Evolutionary conservation across 2,797 vertebrate species (phyloP).

Genomic region (Pteronotus mesoamericanus): DNA sequence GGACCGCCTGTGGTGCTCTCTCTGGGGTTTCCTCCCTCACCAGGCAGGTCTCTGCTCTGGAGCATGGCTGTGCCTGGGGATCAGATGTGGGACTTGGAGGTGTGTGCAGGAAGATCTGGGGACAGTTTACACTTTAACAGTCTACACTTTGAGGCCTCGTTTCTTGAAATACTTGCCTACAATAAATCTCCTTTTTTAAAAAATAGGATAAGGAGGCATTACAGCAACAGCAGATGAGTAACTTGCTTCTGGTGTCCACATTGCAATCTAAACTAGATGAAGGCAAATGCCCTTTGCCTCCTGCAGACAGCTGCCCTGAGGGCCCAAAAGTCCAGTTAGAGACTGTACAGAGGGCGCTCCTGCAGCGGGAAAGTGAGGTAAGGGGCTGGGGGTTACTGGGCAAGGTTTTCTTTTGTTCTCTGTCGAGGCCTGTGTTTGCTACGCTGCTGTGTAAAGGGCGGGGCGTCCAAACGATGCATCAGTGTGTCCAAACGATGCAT

Average conservation of each 20-base stretch:
- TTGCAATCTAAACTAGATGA: constrained; percentile 91
- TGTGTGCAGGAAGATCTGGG: background rate
- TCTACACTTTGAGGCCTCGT: background rate
- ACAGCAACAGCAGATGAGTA: constrained; percentile 89
- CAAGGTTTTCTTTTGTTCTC: background rate
- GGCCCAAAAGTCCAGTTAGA: constrained; percentile 84
- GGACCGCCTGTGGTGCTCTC: background rate
- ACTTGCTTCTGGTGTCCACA: constrained; percentile 89
- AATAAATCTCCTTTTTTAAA: background rate
- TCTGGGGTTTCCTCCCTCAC: background rate
- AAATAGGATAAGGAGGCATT: constrained; percentile 91
- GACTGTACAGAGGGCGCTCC: constrained; percentile 81
- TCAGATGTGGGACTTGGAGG: accelerated
- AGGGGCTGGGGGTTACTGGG: background rate
- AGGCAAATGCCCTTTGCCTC: constrained; percentile 82
- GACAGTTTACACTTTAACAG: background rate
- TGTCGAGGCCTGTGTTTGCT: background rate
- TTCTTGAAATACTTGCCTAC: background rate
- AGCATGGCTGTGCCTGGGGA: background rate
- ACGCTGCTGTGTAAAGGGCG: background rate
- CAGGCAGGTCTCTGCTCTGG: background rate
- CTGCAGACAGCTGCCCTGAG: constrained; percentile 60
- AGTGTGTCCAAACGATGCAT: too few relatives aligned
- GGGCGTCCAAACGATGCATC: accelerated
- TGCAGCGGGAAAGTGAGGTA: constrained; percentile 87